Evolutionary conservation across 2,113 vertebrate species (phyloP).

Genomic region (Silurus glanis): DNA sequence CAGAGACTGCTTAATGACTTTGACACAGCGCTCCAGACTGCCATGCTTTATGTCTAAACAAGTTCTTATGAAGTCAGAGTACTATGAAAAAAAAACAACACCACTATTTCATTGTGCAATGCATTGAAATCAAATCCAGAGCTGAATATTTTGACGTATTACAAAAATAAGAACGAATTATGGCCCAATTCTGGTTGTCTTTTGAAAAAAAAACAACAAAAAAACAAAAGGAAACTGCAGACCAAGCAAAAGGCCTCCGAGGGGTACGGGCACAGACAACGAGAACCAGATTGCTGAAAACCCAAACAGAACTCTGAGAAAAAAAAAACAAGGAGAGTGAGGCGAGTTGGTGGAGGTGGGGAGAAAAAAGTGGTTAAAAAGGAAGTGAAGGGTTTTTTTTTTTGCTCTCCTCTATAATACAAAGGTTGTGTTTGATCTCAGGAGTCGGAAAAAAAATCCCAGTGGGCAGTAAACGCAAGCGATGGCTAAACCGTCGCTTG

Average conservation of each 20-base stretch:
- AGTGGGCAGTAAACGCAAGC: background rate
- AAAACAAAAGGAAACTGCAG: conserved; percentile 50
- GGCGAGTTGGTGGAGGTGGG: conserved; percentile 34
- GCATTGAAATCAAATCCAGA: conserved; percentile 44
- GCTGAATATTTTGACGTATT: conserved; percentile 57
- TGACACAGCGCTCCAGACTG: background rate
- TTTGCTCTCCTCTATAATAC: conserved; percentile 50
- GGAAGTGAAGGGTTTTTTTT: conserved; percentile 33
- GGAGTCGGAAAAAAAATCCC: conserved; percentile 44
- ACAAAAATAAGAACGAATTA: conserved; percentile 47
- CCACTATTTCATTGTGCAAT: conserved; percentile 23
- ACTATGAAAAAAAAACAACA: background rate
- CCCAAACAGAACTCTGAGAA: conserved; percentile 56
- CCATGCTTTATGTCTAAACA: background rate
- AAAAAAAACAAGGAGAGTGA: background rate
- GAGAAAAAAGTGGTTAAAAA: conserved; percentile 29
- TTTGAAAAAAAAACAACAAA: conserved; percentile 57
- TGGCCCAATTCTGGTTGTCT: conserved; percentile 58
- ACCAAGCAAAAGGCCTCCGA: conserved; percentile 56
- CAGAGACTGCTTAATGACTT: background rate
- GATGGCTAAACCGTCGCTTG: background rate
- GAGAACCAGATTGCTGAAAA: conserved; percentile 71
- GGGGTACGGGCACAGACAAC: conserved; percentile 63
- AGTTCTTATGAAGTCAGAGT: conserved; percentile 6
- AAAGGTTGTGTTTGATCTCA: conserved; percentile 58